Conservation (phyloP, 2,888 invertebrate species). For the Lycaena phlaeas region DNA sequence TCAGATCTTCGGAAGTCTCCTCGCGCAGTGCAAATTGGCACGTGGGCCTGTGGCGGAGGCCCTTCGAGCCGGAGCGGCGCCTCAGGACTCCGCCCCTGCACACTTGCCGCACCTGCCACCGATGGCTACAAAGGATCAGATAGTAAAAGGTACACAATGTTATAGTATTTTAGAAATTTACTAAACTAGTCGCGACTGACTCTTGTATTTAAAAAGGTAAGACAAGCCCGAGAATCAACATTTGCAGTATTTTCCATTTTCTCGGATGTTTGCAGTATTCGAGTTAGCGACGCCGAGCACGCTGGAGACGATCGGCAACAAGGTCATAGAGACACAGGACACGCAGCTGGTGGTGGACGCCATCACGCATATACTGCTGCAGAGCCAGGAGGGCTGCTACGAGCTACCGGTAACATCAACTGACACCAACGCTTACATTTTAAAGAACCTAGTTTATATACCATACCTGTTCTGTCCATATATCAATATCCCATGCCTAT, state of each 20-base stretch:
- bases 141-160: conserved; percentile 33
- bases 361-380: conserved; percentile 52
- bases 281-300: conserved; percentile 50
- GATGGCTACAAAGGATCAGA: conserved; percentile 34
- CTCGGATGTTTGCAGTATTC: conserved; percentile 29
- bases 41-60: conserved; percentile 40
- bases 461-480: no score
- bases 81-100: conserved; percentile 11
- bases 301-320: conserved; percentile 51
- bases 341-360: conserved; percentile 53
- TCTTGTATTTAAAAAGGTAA: no score
- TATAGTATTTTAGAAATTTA: background rate
- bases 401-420: conserved; percentile 34
- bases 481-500: no score
- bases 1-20: conserved; percentile 38
- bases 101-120: conserved; percentile 25
- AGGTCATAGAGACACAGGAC: conserved; percentile 55
- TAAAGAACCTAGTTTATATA: no score
- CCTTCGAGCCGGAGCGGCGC: conserved; percentile 29
- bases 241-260: background rate
- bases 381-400: conserved; percentile 52
- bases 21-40: conserved; percentile 36
- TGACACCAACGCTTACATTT: background rate
- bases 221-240: background rate
- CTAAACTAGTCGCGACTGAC: background rate